phyloP scores from a whole-genome alignment of 2,888 invertebrate species.

The Cheilosia impressa region DNA sequence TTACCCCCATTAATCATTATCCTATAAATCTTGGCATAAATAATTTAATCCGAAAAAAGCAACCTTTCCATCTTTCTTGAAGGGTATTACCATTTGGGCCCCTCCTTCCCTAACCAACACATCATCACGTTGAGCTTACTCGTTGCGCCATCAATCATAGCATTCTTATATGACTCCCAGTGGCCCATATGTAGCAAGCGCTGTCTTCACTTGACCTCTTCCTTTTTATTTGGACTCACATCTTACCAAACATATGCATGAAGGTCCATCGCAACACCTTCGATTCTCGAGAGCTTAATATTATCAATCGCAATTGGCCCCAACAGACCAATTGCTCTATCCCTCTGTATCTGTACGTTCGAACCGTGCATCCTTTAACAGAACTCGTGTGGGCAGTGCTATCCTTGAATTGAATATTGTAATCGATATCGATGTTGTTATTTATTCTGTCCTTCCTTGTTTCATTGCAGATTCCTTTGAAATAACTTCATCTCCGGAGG shows the following conservation, averaged over 20 bases:
- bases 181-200: constrained; percentile 1
- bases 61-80: constrained; percentile 23
- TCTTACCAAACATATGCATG: constrained; percentile 1
- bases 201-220: background rate
- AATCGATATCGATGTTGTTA: constrained; percentile 55
- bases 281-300: constrained; percentile 24
- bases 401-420: constrained; percentile 48
- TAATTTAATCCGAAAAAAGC: constrained; percentile 29
- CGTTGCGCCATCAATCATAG: constrained; percentile 54
- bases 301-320: constrained; percentile 60
- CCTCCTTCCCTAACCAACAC: background rate
- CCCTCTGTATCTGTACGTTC: background rate
- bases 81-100: background rate
- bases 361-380: constrained; percentile 17
- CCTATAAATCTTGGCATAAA: constrained; percentile 14
- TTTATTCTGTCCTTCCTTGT: constrained; percentile 20
- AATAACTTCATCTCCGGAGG: constrained; percentile 57
- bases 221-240: background rate
- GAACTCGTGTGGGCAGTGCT: constrained; percentile 6
- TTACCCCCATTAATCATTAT: constrained; percentile 43
- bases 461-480: constrained; percentile 71
- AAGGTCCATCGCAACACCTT: constrained; percentile 38
- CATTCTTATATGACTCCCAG: constrained; percentile 38
- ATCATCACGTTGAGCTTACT: constrained; percentile 36
- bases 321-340: constrained; percentile 44